Base-by-base conservation (phyloP, 2,888 invertebrate species). In the Lasioglossum oenotherae region DNA sequence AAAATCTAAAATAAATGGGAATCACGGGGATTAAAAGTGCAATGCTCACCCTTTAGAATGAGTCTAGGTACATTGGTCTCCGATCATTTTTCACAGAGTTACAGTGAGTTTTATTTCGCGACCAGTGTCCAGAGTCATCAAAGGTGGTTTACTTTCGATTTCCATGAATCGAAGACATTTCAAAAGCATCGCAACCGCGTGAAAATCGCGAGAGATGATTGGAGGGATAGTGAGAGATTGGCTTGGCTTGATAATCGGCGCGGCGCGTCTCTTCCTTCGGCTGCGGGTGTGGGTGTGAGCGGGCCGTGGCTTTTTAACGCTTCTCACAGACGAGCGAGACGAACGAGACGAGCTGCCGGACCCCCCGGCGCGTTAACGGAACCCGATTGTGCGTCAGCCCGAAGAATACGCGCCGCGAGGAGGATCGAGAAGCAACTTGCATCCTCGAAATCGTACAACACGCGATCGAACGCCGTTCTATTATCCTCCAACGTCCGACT, bases 201-300 rank as follows among this genome's bases (percentile, higher is more conserved):
- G 53, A 69, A 78, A 78, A 78, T 69, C 38, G 77, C 77, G 35
- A 1, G 16, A 67, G n/a, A 2, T 4, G 27, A 8, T 23, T n/a
- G n/a, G 67, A 35, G 67, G 23, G 35, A 94, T 94, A 94, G 94
- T 94, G 93, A 94, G 93, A 94, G 93, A 93, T 94, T 87, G 93
- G 84, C 82, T 88, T 87, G 91, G 87, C 89, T 92, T 91, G 94
- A 94, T 94, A 93, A 92, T 93, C 92, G 88, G 57, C 67, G 67
- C 67, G 67, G 67, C 67, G 35, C 67, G 67, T 91, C 90, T 89
- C 91, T 87, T 89, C 89, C 87, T 88, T 85, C 89, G 60, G 60
- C 14, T 19, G 0, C 35, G 35, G 41, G 79, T 75, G 72, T 53
- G 74, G 60, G 77, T 79, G 81, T 71, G 60, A 73, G 82, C 75